Evolutionary conservation across 2,888 invertebrate genomes (phyloP).

Genomic region (Archips crataeganus): DNA sequence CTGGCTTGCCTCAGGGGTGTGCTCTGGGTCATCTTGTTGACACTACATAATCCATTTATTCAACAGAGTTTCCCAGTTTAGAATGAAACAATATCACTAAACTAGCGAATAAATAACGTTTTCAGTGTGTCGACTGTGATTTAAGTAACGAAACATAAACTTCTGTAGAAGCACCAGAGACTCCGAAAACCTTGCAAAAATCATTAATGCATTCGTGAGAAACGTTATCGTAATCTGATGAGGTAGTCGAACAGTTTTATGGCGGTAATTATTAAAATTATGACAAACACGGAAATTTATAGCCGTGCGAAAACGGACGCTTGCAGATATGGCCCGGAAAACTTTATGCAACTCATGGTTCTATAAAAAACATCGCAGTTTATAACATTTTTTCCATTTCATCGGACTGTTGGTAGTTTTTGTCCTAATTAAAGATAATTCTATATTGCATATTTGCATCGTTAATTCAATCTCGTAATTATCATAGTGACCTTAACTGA

Average conservation of each 20-base stretch:
- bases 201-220: background rate
- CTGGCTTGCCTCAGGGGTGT: background rate
- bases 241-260: background rate
- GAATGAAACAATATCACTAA: too few relatives aligned
- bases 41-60: background rate
- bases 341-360: background rate
- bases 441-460: too few relatives aligned
- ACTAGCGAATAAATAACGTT: too few relatives aligned
- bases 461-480: background rate
- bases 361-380: background rate
- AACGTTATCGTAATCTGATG: constrained; percentile 20
- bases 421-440: background rate
- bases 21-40: background rate
- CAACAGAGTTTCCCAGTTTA: too few relatives aligned
- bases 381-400: background rate
- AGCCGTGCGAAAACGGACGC: constrained; percentile 6
- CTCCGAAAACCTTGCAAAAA: constrained; percentile 5
- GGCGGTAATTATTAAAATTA: background rate
- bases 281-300: constrained; percentile 19
- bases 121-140: too few relatives aligned
- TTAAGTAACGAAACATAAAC: background rate
- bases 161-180: background rate
- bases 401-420: background rate
- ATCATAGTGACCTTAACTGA: background rate
- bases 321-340: background rate